Percentiles rank a stretch among this genome's conserved stretches.
phyloP scores from a whole-genome alignment of 2,113 vertebrate species.

The Strix aluco region DNA sequence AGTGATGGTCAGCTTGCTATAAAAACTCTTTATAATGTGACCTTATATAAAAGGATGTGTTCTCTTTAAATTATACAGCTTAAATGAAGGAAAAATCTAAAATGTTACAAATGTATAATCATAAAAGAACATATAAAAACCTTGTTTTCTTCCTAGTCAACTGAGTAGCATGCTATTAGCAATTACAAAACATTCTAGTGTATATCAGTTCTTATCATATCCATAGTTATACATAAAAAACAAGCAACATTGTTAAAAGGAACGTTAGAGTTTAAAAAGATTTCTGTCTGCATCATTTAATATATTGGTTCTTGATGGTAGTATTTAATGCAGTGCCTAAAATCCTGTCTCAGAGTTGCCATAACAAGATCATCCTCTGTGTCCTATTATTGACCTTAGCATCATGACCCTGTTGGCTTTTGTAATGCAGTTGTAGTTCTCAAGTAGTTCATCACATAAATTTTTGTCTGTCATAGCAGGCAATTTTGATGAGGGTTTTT shows the following conservation, averaged over 20 bases:
- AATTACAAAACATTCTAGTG: background rate
- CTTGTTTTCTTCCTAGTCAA: background rate
- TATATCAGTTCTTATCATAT: background rate
- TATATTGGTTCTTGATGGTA: background rate
- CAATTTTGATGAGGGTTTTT: background rate
- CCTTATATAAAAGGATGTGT: background rate
- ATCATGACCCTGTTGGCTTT: background rate
- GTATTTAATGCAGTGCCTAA: conserved; percentile 41
- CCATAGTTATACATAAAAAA: background rate
- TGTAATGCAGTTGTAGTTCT: background rate
- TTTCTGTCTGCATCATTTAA: background rate
- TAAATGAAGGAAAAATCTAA: background rate
- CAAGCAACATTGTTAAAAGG: background rate
- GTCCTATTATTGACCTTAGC: conserved; percentile 13
- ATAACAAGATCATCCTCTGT: conserved; percentile 21
- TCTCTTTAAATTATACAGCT: background rate
- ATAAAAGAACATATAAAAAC: background rate
- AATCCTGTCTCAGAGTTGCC: conserved; percentile 1
- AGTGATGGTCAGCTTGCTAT: background rate
- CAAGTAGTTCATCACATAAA: conserved; percentile 3
- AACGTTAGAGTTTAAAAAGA: background rate
- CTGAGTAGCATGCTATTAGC: background rate
- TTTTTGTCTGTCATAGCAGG: background rate
- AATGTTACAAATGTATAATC: background rate
- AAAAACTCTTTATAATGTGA: background rate